Evolutionary conservation across 1,140 invertebrate genomes (phyloP).

Genomic region (Saccostrea glomerata): DNA sequence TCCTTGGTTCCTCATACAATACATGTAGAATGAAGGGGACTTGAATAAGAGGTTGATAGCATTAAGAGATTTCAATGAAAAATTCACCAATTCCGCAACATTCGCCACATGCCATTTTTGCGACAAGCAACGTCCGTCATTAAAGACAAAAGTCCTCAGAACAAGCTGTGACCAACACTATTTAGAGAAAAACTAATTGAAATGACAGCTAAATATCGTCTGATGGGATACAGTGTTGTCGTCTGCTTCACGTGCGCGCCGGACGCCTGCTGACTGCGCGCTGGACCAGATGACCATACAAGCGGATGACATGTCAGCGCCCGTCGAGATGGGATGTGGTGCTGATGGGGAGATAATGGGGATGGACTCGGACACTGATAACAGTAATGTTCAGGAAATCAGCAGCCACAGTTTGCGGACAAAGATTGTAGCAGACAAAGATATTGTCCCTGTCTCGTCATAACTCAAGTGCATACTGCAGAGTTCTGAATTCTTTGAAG

Average conservation of each 20-base stretch:
- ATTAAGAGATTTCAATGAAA: slow-evolving; percentile 17
- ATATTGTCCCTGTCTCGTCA: not conserved
- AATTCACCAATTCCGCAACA: not conserved
- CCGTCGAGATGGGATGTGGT: not conserved
- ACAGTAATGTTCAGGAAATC: not conserved
- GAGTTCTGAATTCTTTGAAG: too few relatives aligned
- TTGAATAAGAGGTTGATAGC: slow-evolving; percentile 10
- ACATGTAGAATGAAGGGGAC: not conserved
- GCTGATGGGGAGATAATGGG: slow-evolving; percentile 10
- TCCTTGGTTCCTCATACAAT: not conserved
- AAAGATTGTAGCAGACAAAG: not conserved
- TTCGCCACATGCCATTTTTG: slow-evolving; percentile 14
- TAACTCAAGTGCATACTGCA: not conserved
- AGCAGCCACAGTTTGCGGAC: not conserved
- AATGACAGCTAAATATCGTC: slow-evolving; percentile 28
- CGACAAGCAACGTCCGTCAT: not conserved
- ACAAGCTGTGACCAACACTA: slow-evolving; percentile 27
- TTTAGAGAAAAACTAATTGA: slow-evolving; percentile 32
- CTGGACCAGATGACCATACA: slow-evolving; percentile 16
- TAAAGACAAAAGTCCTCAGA: slow-evolving; percentile 1
- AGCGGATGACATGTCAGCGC: slow-evolving; percentile 2
- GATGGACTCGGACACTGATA: not conserved
- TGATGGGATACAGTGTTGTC: not conserved
- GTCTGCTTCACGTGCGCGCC: not conserved
- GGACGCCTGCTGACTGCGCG: not conserved